Evolutionary conservation across 2,113 vertebrate genomes (phyloP).

Genomic region (Piprites chloris): DNA sequence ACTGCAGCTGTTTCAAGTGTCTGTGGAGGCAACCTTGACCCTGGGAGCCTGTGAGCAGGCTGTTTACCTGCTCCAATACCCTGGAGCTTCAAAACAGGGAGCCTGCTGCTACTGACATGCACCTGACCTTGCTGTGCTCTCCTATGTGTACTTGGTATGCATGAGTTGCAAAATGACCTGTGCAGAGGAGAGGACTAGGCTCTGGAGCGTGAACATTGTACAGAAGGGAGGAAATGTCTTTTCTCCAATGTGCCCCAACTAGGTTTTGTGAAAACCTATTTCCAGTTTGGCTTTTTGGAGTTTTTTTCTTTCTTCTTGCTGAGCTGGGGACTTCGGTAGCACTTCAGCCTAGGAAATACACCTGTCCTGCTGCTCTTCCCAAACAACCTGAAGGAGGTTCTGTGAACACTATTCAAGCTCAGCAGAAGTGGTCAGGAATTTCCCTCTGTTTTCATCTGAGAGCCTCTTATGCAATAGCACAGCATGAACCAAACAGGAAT

Average conservation of each 20-base stretch:
- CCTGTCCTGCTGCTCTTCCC: not conserved
- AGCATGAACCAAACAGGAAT: not conserved
- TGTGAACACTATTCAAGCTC: not conserved
- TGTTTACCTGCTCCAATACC: not conserved
- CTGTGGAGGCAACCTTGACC: not conserved
- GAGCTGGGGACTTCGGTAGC: not conserved
- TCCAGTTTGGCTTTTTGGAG: not conserved
- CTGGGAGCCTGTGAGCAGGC: not conserved
- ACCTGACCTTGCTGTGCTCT: not conserved
- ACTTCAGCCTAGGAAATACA: not conserved
- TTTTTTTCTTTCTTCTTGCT: not conserved
- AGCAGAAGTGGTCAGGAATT: not conserved
- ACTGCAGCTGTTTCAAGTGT: not conserved
- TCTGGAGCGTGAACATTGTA: not conserved
- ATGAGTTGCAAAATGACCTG: not conserved
- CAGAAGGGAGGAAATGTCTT: not conserved
- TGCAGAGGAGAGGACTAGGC: not conserved
- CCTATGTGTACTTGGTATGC: fast-evolving
- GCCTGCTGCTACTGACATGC: not conserved
- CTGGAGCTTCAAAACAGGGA: not conserved
- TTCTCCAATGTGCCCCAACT: not conserved
- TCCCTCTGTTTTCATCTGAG: not conserved
- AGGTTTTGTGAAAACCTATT: fast-evolving
- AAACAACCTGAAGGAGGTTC: not conserved
- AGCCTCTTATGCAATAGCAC: not conserved